Base-by-base conservation (phyloP, 2,797 vertebrate species). In the Novumbra hubbsi region DNA sequence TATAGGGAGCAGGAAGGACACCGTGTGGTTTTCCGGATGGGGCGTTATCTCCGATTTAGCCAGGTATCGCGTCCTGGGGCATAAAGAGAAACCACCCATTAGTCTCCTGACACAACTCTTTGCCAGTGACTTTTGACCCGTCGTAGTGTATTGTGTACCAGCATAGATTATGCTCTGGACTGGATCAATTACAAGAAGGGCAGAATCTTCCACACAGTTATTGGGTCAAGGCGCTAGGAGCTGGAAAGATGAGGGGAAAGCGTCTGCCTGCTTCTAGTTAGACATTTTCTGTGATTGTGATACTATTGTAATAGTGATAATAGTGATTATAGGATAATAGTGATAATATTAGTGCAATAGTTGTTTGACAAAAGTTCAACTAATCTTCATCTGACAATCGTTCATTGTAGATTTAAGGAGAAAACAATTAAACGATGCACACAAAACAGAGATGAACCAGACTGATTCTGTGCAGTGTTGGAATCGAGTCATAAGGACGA, bases 41-140 rank as follows among this genome's bases (percentile, higher is more conserved):
- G 92, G 90, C 0, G 88, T 94, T 84, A 98, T 28, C 64, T 96
- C 93, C 21, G 84, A 80, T 89, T 96, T 99, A 73, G 96, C 80
- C 5, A 95, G 83, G 84, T 93, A 96, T 62, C 96, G 88, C 27
- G 95, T 93, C 84, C 98, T 99, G 0, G 86, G 38, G 5, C 34
- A 48, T 12, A 34, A 19, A 68, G 19, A 27, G 52, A 49, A 3
- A 34, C 16, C 45, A 68, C 21, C 21, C 21, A 19, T 32, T 70
- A 30, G 27, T 50, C 45, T 27, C 49, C 28, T 12, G 8, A 16
- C 2, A 5, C 11, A 5, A 21, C n/a, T 7, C 15, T 45, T 45
- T 45, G 60, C 72, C 71, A 68, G 74, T 32, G 66, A 73, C 68
- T 28, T 70, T 64, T 41, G 34, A 73, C 49, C 24, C 7, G 30